Evolutionary conservation across 2,888 invertebrate genomes (phyloP).

Genomic region (Eupelmus urozonus): DNA sequence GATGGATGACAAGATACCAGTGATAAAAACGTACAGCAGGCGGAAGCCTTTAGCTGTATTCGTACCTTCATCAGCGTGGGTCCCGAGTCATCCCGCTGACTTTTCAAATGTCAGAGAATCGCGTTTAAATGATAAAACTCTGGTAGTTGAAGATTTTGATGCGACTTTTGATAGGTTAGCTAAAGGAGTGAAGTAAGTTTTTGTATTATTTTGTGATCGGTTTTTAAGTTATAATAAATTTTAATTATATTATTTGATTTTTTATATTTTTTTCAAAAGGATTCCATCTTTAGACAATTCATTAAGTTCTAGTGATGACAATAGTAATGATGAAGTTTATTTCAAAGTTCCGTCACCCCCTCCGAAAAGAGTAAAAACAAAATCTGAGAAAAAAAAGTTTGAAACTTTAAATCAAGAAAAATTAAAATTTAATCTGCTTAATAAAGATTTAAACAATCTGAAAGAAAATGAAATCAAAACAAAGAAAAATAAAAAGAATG

Average conservation of each 20-base stretch:
- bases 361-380: neutral
- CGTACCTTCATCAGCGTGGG: constrained; percentile 5
- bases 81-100: constrained; percentile 11
- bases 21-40: constrained; percentile 56
- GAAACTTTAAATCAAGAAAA: constrained; percentile 5
- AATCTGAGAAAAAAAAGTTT: neutral
- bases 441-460: neutral
- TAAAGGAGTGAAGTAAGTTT: constrained; percentile 64
- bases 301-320: neutral
- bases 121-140: constrained; percentile 55
- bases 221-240: neutral
- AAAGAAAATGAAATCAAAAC: neutral
- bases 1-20: too few species aligned
- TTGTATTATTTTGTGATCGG: neutral
- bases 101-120: constrained; percentile 44
- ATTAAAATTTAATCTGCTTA: neutral
- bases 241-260: constrained; percentile 6
- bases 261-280: constrained; percentile 13
- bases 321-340: neutral
- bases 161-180: constrained; percentile 70
- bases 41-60: constrained; percentile 26
- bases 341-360: constrained; percentile 7
- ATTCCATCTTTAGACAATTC: neutral
- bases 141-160: constrained; percentile 65
- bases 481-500: neutral